Conservation (phyloP, 2,888 invertebrate genomes). For the Pyrgus malvae region DNA sequence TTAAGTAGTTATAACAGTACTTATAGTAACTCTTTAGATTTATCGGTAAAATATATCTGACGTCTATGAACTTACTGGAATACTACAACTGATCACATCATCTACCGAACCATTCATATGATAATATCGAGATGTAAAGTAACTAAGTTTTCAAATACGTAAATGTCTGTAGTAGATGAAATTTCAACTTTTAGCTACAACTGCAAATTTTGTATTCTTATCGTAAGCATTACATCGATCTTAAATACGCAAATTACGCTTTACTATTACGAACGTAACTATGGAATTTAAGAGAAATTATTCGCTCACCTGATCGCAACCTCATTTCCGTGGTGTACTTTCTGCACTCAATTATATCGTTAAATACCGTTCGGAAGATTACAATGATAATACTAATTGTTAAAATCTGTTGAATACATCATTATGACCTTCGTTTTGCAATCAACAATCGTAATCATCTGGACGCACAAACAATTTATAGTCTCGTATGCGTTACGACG, state of each 20-base stretch:
- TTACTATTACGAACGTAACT: neutral
- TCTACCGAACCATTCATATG: neutral
- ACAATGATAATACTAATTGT: slow-evolving; percentile 34
- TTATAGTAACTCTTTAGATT: neutral
- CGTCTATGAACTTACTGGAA: slow-evolving; percentile 16
- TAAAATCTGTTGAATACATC: slow-evolving; percentile 48
- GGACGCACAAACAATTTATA: slow-evolving; percentile 55
- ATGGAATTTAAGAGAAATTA: slow-evolving; percentile 13
- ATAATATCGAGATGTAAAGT: too few relatives aligned
- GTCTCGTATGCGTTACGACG: slow-evolving; percentile 39
- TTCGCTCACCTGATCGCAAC: slow-evolving; percentile 47
- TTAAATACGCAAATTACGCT: neutral
- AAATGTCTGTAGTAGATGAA: too few relatives aligned
- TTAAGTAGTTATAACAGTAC: too few relatives aligned
- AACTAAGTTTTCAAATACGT: too few relatives aligned
- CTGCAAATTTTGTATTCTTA: too few relatives aligned
- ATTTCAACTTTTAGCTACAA: too few relatives aligned
- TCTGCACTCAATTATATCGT: slow-evolving; percentile 29
- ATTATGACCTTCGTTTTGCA: slow-evolving; percentile 50
- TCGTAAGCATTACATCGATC: too few relatives aligned
- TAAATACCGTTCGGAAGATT: slow-evolving; percentile 34
- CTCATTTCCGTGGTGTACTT: slow-evolving; percentile 47
- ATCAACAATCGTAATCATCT: slow-evolving; percentile 63
- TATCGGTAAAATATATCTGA: slow-evolving; percentile 8
- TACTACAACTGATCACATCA: slow-evolving; percentile 7